phyloP scores from a whole-genome alignment of 2,888 invertebrate species.

The Harmothoe impar region DNA sequence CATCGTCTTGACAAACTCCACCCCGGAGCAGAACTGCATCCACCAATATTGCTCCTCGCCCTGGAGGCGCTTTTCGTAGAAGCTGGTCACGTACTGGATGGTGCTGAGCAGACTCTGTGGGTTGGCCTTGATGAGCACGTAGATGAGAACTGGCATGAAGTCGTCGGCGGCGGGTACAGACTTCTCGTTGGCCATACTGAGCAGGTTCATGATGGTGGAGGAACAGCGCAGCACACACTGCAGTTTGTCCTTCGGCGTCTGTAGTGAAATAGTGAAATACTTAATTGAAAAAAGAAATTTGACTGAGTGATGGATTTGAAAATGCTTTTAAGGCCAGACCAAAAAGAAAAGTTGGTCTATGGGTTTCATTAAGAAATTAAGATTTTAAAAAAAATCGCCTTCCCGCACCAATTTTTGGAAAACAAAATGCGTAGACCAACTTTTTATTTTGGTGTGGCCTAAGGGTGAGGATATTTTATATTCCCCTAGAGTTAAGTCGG shows the following conservation, averaged over 20 bases:
- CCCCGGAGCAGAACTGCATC: slow-evolving; percentile 98
- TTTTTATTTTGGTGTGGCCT: too few relatives aligned
- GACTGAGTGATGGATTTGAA: not conserved
- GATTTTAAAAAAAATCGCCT: too few relatives aligned
- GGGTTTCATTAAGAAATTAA: too few relatives aligned
- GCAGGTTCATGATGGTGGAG: slow-evolving; percentile 95
- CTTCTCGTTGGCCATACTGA: slow-evolving; percentile 89
- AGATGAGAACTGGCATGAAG: slow-evolving; percentile 97
- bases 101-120: slow-evolving; percentile 96
- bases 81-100: slow-evolving; percentile 96
- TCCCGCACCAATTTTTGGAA: too few relatives aligned
- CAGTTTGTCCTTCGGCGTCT: slow-evolving; percentile 93
- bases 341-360: too few relatives aligned
- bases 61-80: slow-evolving; percentile 91
- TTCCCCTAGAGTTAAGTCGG: too few relatives aligned
- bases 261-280: slow-evolving; percentile 66
- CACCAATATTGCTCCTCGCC: slow-evolving; percentile 99
- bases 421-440: too few relatives aligned
- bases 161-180: slow-evolving; percentile 96
- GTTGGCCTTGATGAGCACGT: slow-evolving; percentile 98
- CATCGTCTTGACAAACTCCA: slow-evolving; percentile 99
- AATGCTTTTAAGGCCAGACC: too few relatives aligned
- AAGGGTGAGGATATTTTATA: too few relatives aligned
- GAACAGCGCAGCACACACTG: slow-evolving; percentile 93
- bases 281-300: not conserved